Conservation (phyloP, 2,888 invertebrate genomes). For the Oligia fasciuncula region DNA sequence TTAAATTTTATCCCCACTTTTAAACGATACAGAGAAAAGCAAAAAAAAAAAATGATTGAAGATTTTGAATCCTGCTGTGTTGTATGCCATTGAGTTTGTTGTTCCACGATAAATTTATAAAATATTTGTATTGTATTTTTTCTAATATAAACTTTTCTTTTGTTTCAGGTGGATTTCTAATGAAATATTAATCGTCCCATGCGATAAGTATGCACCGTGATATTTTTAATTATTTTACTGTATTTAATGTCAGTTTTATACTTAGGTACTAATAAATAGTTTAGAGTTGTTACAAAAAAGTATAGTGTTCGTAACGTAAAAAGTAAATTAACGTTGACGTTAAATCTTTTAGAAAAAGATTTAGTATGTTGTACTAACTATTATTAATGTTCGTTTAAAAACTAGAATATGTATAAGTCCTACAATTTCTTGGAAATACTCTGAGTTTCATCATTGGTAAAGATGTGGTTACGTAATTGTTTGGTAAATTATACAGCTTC, state of each 20-base stretch:
- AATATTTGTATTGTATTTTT: neutral
- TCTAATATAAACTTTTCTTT: conserved; percentile 65
- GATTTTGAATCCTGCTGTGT: too few species aligned
- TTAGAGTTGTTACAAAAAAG: conserved; percentile 6
- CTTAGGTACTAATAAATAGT: conserved; percentile 1
- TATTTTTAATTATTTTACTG: conserved; percentile 53
- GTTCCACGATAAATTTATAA: too few species aligned
- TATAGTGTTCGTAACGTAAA: neutral
- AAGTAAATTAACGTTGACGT: too few species aligned
- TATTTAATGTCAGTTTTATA: conserved; percentile 25
- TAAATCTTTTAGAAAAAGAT: neutral
- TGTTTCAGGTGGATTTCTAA: conserved; percentile 86
- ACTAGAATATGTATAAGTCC: neutral
- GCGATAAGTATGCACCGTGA: conserved; percentile 79
- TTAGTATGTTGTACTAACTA: neutral
- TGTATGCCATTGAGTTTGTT: too few species aligned
- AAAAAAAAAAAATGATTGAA: too few species aligned
- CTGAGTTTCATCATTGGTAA: conserved; percentile 1
- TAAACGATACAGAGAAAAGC: too few species aligned
- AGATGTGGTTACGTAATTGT: neutral
- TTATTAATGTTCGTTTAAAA: neutral
- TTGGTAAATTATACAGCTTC: neutral
- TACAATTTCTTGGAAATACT: neutral
- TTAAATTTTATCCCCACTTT: too few species aligned
- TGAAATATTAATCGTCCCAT: conserved; percentile 73